phyloP scores from a whole-genome alignment of 2,888 invertebrate genomes.

The Embidobia sp. region DNA sequence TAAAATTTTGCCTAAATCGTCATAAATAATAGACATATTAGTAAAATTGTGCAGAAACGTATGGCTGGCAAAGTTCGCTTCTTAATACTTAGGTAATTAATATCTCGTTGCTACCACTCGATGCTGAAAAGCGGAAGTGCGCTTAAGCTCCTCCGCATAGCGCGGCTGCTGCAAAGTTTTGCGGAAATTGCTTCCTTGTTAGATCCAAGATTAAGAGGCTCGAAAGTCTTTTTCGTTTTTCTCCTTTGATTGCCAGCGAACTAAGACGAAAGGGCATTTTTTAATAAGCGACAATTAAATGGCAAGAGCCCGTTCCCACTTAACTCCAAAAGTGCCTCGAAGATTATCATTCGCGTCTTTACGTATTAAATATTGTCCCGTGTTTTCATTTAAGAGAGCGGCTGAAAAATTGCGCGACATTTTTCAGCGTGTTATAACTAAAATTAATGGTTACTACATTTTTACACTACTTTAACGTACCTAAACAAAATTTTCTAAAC shows the following conservation, averaged over 20 bases:
- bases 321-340: slow-evolving; percentile 13
- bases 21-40: background rate
- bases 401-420: too few species aligned
- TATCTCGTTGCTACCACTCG: slow-evolving; percentile 60
- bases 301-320: slow-evolving; percentile 30
- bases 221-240: slow-evolving; percentile 42
- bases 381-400: background rate
- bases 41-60: slow-evolving; percentile 11
- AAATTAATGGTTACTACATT: too few species aligned
- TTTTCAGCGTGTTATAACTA: too few species aligned
- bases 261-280: slow-evolving; percentile 69
- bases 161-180: slow-evolving; percentile 60
- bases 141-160: slow-evolving; percentile 45
- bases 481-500: too few species aligned
- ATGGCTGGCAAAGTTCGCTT: slow-evolving; percentile 64
- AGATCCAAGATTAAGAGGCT: slow-evolving; percentile 63
- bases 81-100: slow-evolving; percentile 61
- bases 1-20: too few species aligned
- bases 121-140: slow-evolving; percentile 63
- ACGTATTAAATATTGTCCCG: background rate
- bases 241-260: slow-evolving; percentile 54
- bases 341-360: slow-evolving; percentile 2
- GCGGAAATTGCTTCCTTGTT: slow-evolving; percentile 63
- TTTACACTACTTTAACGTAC: too few species aligned
- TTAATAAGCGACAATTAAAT: slow-evolving; percentile 80